Conservation (phyloP, 2,113 vertebrate species). For the Hyperopisus bebe region DNA sequence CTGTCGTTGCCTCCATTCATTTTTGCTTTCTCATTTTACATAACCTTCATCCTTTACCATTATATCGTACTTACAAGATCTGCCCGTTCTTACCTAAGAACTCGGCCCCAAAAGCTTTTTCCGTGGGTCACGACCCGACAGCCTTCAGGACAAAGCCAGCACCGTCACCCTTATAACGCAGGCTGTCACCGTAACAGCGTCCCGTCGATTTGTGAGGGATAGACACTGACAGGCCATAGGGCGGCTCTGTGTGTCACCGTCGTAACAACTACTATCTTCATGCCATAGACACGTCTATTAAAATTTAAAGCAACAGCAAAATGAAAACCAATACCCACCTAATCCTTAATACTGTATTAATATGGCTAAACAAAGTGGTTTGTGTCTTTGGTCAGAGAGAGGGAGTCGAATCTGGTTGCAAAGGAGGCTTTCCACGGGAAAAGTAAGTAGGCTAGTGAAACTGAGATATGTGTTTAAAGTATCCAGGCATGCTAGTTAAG, state of each 20-base stretch:
- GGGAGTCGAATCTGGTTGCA: neutral
- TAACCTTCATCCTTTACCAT: neutral
- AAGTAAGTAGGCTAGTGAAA: neutral
- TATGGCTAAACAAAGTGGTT: neutral
- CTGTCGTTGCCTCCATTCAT: neutral
- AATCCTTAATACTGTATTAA: neutral
- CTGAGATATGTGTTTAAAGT: neutral
- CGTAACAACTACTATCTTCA: too few relatives aligned
- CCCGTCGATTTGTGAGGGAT: neutral
- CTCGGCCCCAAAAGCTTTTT: neutral
- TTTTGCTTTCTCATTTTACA: conserved; percentile 1
- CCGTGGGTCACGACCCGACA: neutral
- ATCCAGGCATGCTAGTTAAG: neutral
- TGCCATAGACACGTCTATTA: neutral
- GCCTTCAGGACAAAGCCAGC: neutral
- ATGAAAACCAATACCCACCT: neutral
- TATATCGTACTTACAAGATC: neutral
- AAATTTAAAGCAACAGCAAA: neutral
- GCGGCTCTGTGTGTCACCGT: neutral
- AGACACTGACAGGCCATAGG: neutral
- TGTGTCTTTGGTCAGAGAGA: neutral
- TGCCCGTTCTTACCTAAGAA: neutral
- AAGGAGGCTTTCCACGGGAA: neutral
- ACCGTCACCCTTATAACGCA: neutral
- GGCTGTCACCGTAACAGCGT: neutral